Conservation (phyloP, 1,140 invertebrate species). For the Pseudomyrmex sp. region DNA sequence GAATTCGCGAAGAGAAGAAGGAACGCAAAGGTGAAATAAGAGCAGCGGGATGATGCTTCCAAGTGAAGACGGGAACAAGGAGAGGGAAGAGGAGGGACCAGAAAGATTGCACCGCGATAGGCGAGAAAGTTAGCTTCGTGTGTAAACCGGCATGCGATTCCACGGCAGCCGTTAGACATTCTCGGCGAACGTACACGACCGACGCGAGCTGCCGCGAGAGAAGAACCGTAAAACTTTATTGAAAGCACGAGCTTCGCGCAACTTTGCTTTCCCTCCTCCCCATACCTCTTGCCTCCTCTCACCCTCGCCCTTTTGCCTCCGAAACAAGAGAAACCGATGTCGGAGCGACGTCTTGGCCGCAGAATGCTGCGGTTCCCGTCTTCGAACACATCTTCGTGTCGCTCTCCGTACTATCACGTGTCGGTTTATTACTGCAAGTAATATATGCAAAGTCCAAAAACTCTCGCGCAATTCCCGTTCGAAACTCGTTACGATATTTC, state of each 20-base stretch:
- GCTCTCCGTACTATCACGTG: not conserved
- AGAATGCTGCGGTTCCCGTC: conserved; percentile 45
- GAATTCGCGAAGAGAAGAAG: conserved; percentile 36
- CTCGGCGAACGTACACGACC: not conserved
- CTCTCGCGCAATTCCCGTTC: conserved; percentile 33
- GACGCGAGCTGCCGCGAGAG: conserved; percentile 29
- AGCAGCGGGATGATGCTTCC: conserved; percentile 26
- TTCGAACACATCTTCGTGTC: conserved; percentile 12
- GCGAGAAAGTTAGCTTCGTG: conserved; percentile 54
- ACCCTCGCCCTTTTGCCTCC: not conserved
- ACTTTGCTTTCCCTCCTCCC: conserved; percentile 7
- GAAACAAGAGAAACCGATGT: conserved; percentile 11
- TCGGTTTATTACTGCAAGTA: conserved; percentile 34
- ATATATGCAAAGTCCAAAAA: conserved; percentile 9
- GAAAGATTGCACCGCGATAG: conserved; percentile 56
- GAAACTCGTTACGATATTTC: conserved; percentile 28
- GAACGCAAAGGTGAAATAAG: conserved; percentile 37
- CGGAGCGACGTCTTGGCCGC: not conserved
- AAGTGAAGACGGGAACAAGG: not conserved
- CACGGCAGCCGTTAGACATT: conserved; percentile 52
- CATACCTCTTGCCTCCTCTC: not conserved
- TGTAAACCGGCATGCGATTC: conserved; percentile 58
- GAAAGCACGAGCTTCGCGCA: conserved; percentile 42
- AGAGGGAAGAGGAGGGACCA: not conserved
- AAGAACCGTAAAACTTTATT: conserved; percentile 62